Evolutionary conservation across 1,140 invertebrate species (phyloP), one percentile per base, ranked within the genome.

Genomic region (Drosophila leontia): DNA sequence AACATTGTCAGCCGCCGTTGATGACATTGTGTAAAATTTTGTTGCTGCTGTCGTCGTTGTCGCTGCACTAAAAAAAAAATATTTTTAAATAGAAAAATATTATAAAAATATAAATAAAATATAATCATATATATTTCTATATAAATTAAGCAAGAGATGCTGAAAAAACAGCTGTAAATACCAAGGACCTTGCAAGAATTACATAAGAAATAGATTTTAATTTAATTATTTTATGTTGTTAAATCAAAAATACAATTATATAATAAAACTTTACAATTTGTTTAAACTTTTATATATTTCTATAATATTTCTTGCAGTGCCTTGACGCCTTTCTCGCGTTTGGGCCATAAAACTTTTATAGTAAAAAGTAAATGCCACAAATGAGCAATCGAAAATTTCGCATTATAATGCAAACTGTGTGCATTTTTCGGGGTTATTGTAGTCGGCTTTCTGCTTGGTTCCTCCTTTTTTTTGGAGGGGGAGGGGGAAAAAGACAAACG

Each of bases 381-480:
- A 90, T 90, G 85, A 90, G 85, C 85, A 90, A 90, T 90, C 85
- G 85, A 90, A 90, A 90, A 90, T 90, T 87, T 90, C 85, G 85
- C 85, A 90, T 90, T 90, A 90, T 90, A 90, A 90, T 90, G 85
- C 85, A 90, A 90, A 85, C 85, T 90, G 85, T 90, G 85, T 90
- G 85, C 85, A 90, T 90, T 90, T 90, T 87, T 87, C 84, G 84
- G 69, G 84, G 84, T 81, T 87, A 87, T 87, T 87, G 84, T 87
- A 87, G 84, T 87, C 80, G 68, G 57, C 63, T 81, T 69, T 81
- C 17, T 47, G 78, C 51, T 23, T 23, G 51, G 51, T 5, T 55
- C 51, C 51, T 2, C 23, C 5, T 29, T 29, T 23, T 23, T 39
- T 55, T 35, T n/a, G n/a, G 60, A 48, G 47, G 19, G 13, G 4